Conservation (phyloP, 1,140 invertebrate genomes). For the Drosophila santomea region DNA sequence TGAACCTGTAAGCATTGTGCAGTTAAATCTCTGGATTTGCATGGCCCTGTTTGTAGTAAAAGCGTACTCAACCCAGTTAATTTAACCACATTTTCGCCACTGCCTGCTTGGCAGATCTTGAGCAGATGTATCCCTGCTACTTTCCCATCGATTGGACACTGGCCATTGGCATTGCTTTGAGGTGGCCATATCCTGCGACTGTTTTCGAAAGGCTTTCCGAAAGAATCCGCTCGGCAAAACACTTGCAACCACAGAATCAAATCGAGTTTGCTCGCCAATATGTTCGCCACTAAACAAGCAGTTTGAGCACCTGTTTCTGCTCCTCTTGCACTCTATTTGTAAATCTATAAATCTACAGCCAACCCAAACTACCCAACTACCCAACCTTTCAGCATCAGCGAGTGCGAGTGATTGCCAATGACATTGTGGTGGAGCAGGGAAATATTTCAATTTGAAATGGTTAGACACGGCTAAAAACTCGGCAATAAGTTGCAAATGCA, state of each 20-base stretch:
- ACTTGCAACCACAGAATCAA: slow-evolving; percentile 34
- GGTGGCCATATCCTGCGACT: slow-evolving; percentile 42
- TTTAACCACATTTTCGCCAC: slow-evolving; percentile 12
- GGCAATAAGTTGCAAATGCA: background rate
- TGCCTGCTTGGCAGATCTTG: background rate
- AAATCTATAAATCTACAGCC: background rate
- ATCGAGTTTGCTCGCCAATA: slow-evolving; percentile 40
- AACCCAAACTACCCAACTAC: too few relatives aligned
- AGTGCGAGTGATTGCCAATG: slow-evolving; percentile 13
- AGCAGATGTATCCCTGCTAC: background rate
- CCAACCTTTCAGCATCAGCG: background rate
- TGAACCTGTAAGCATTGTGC: too few relatives aligned
- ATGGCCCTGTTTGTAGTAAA: too few relatives aligned
- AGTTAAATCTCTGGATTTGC: too few relatives aligned
- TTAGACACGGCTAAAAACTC: too few relatives aligned
- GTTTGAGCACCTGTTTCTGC: slow-evolving; percentile 15
- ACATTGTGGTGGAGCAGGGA: background rate
- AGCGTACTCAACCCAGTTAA: background rate
- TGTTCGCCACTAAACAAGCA: slow-evolving; percentile 5
- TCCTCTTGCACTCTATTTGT: background rate
- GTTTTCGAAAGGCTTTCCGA: slow-evolving; percentile 22
- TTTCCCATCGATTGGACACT: slow-evolving; percentile 30
- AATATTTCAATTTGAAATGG: background rate
- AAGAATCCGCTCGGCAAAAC: slow-evolving; percentile 2
- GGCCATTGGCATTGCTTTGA: slow-evolving; percentile 34